These are phyloP conservation scores for Pimpla rufipes DNA, from an alignment of 2,888 invertebrate species.

Conservation along the genomic window DNA sequence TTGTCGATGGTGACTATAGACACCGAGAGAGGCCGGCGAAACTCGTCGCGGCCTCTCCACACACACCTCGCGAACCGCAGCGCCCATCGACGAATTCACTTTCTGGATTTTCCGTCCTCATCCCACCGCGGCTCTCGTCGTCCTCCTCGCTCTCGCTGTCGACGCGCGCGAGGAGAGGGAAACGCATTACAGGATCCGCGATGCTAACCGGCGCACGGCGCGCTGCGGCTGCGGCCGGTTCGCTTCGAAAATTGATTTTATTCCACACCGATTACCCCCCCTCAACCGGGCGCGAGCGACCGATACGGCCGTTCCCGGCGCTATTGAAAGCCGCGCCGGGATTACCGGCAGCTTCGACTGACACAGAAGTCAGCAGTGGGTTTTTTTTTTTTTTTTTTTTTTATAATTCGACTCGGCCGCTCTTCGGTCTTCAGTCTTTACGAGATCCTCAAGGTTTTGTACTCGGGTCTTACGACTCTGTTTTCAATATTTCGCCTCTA, in stretches of 20 bases:
- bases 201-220: constrained; percentile 58
- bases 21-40: constrained; percentile 24
- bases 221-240: constrained; percentile 48
- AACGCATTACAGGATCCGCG: constrained; percentile 24
- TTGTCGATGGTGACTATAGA: constrained; percentile 41
- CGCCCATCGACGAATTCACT: constrained; percentile 63
- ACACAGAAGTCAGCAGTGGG: not conserved
- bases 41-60: constrained; percentile 21
- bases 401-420: not conserved
- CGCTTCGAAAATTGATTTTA: constrained; percentile 64
- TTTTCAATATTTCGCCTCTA: too few species aligned
- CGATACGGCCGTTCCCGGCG: constrained; percentile 34
- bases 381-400: not conserved
- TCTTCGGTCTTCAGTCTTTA: too few species aligned
- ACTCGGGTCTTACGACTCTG: too few species aligned
- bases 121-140: not conserved
- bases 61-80: constrained; percentile 48
- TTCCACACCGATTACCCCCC: constrained; percentile 59
- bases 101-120: constrained; percentile 33
- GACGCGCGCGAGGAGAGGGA: not conserved
- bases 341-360: not conserved
- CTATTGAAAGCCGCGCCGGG: not conserved
- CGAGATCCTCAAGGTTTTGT: too few species aligned
- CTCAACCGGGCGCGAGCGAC: constrained; percentile 19
- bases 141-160: constrained; percentile 29